Evolutionary conservation across 2,888 invertebrate genomes (phyloP).

Genomic region (Allygus modestus): DNA sequence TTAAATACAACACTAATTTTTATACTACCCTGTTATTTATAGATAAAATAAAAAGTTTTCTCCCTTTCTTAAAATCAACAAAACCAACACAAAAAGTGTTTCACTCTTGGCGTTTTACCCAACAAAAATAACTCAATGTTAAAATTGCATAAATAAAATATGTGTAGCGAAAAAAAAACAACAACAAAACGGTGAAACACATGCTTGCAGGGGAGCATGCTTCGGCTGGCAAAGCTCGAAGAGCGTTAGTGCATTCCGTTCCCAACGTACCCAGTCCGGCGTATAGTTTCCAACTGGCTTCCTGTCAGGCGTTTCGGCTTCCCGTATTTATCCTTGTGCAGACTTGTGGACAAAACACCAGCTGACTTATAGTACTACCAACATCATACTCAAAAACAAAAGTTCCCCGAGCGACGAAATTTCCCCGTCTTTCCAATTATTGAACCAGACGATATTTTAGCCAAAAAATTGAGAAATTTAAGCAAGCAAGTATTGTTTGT

Average conservation of each 20-base stretch:
- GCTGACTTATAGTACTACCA: slow-evolving; percentile 35
- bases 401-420: not conserved
- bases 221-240: not conserved
- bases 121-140: no score
- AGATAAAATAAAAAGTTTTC: no score
- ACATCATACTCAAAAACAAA: slow-evolving; percentile 24
- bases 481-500: no score
- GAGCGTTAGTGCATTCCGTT: not conserved
- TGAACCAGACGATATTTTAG: no score
- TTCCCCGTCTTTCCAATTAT: slow-evolving; percentile 40
- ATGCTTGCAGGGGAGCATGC: not conserved
- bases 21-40: no score
- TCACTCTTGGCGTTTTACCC: no score
- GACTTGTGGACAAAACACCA: slow-evolving; percentile 80
- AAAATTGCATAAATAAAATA: no score
- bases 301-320: slow-evolving; percentile 88
- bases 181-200: not conserved
- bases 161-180: not conserved
- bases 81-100: no score
- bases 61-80: slow-evolving; percentile 8
- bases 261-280: slow-evolving; percentile 84
- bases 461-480: no score
- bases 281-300: slow-evolving; percentile 87
- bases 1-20: no score
- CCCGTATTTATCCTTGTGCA: slow-evolving; percentile 92